Percentiles rank a stretch among this genome's conserved stretches.
These are phyloP conservation scores for Engraulis encrasicolus DNA, from an alignment of 2,113 vertebrate species.

Conservation along the genomic window DNA sequence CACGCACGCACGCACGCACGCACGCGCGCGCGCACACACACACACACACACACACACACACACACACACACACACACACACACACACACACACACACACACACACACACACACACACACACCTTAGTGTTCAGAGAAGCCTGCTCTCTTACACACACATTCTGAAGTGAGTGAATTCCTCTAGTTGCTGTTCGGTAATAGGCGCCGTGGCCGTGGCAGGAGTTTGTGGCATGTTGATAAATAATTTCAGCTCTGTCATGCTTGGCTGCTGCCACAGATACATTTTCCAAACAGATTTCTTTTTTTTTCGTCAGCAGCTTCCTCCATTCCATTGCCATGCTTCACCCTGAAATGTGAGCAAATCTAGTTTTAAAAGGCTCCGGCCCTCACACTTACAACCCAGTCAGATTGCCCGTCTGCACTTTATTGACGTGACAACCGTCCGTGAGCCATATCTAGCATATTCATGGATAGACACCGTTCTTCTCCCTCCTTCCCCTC, in stretches of 20 bases:
- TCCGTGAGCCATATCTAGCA: not conserved
- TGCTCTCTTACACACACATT: not conserved
- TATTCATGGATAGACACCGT: not conserved
- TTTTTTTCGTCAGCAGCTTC: slow-evolving; percentile 19
- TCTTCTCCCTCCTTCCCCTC: too few species aligned
- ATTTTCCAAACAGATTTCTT: slow-evolving; percentile 24
- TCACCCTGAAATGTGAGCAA: slow-evolving; percentile 27
- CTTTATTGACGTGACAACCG: not conserved
- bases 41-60: slow-evolving; percentile 23
- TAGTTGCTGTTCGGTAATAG: not conserved
- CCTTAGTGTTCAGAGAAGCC: not conserved
- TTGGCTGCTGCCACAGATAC: slow-evolving; percentile 22
- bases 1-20: not conserved
- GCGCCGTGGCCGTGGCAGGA: not conserved
- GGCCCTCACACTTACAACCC: not conserved
- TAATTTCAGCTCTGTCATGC: slow-evolving; percentile 30
- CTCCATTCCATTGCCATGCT: not conserved
- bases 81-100: slow-evolving; percentile 11
- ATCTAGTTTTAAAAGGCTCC: slow-evolving; percentile 29
- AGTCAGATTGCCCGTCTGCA: slow-evolving; percentile 18
- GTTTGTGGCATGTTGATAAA: slow-evolving; percentile 22
- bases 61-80: not conserved
- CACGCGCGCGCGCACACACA: not conserved
- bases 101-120: not conserved
- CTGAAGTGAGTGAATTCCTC: not conserved